Evolutionary conservation across 2,113 vertebrate genomes (phyloP), one percentile per base, ranked within the genome.

Genomic region (Bos indicus): DNA sequence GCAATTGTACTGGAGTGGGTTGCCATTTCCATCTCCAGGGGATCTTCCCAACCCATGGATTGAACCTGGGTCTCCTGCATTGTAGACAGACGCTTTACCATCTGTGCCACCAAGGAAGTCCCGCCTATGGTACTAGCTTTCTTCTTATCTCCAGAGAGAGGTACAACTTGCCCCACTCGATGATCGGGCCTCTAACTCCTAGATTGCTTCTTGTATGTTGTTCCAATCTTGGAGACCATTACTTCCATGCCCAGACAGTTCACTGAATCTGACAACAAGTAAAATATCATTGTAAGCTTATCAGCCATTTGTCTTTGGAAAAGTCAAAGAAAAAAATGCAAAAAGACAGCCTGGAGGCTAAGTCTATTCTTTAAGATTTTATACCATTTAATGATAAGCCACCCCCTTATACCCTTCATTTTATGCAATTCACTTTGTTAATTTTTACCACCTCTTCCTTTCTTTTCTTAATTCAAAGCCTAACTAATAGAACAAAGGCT

Each of bases 311-410:
- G 40, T 90, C 92, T 96, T 86, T 57, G 62, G 40, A 87, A 94
- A 40, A 88, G 6, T 78, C 33, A 74, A 85, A 89, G 93, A 93
- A 77, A 77, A 26, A 88, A 82, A 40, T n/a, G 5, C 28, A 94
- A 77, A 92, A 89, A 81, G 51, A 43, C 14, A 94, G 46, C 6
- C 4, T 84, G 36, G 33, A 84, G 60, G 54, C 86, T 62, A 90
- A 93, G 48, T 52, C 94, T 92, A 90, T 91, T 97, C 93, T 98
- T 93, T 81, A 97, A 98, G 94, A 94, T 57, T 88, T 98, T n/a
- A 48, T 74, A 67, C 25, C 78, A 43, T 81, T 83, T 74, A 92
- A 97, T 96, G 26, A 25, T 88, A 40, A 97, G 36, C 88, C 90
- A 94, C 84, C 57, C 88, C 94, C 88, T 74, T 78, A 14, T 9